Evolutionary conservation across 2,888 invertebrate genomes (phyloP).

Genomic region (Meganola albula): DNA sequence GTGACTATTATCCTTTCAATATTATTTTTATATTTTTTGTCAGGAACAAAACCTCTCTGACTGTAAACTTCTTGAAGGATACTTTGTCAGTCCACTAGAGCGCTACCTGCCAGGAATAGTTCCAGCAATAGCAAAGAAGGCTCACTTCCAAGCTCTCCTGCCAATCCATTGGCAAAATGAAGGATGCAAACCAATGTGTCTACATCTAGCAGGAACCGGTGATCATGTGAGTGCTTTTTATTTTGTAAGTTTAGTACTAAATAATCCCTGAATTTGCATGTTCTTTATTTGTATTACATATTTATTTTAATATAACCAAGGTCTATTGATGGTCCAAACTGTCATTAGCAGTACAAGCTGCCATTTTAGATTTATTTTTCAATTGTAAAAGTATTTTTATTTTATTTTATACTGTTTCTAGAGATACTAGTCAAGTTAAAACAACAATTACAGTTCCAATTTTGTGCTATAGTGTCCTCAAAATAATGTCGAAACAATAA

Average conservation of each 20-base stretch:
- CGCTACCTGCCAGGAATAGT: slow-evolving; percentile 90
- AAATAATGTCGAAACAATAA: no score
- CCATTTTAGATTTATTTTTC: no score
- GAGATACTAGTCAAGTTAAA: no score
- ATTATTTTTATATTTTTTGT: slow-evolving; percentile 16
- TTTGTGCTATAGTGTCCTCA: no score
- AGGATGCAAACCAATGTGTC: slow-evolving; percentile 87
- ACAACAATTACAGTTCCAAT: no score
- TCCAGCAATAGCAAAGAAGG: slow-evolving; percentile 88
- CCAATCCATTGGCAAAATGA: slow-evolving; percentile 87
- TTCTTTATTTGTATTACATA: background rate
- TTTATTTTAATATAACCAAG: no score
- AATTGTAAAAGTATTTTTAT: no score
- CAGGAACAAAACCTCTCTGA: slow-evolving; percentile 86
- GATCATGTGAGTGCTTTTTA: slow-evolving; percentile 87
- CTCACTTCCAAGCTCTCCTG: slow-evolving; percentile 87
- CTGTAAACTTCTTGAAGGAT: slow-evolving; percentile 88
- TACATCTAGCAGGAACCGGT: slow-evolving; percentile 98
- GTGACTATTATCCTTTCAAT: background rate
- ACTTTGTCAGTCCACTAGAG: slow-evolving; percentile 91
- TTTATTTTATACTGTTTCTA: no score
- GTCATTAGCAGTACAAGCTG: no score
- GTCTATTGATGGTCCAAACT: no score
- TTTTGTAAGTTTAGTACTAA: background rate
- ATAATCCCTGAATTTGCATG: background rate